Conservation (phyloP, 2,797 vertebrate genomes). For the Crocodylus rhombifer region DNA sequence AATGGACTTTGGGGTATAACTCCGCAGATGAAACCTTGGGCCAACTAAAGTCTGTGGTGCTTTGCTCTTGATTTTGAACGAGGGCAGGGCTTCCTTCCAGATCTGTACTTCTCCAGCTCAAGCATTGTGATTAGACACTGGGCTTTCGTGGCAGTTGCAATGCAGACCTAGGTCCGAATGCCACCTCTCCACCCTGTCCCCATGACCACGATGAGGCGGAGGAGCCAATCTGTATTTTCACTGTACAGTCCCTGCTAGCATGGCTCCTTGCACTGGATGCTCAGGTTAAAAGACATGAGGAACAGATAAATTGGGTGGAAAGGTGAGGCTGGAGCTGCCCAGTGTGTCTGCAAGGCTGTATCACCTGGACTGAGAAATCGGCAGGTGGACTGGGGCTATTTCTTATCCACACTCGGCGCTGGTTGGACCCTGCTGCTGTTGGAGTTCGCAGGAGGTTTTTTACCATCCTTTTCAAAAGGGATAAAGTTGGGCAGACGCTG, state of each 20-base stretch:
- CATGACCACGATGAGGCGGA: too few species aligned
- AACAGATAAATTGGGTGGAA: neutral
- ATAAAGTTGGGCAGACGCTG: conserved; percentile 15
- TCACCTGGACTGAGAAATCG: neutral
- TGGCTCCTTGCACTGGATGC: neutral
- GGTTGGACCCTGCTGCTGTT: neutral
- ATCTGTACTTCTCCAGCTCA: neutral
- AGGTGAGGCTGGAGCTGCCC: neutral
- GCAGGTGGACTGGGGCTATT: neutral
- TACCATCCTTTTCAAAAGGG: neutral
- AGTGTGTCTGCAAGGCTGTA: neutral
- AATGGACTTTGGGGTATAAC: too few species aligned
- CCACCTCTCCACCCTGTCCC: too few species aligned
- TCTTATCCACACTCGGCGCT: conserved; percentile 6
- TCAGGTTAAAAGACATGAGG: neutral
- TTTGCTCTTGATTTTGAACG: neutral
- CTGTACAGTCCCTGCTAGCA: neutral
- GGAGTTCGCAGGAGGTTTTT: neutral
- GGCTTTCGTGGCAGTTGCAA: neutral
- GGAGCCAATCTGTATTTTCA: neutral
- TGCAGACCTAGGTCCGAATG: neutral
- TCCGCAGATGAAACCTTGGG: neutral
- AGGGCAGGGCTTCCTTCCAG: neutral
- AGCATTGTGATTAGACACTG: neutral
- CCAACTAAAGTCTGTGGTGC: neutral